A percentile compares a stretch with the other conserved stretches of the same genome.
Evolutionary conservation across 2,797 vertebrate genomes (phyloP).

Genomic region (Poecilia picta): DNA sequence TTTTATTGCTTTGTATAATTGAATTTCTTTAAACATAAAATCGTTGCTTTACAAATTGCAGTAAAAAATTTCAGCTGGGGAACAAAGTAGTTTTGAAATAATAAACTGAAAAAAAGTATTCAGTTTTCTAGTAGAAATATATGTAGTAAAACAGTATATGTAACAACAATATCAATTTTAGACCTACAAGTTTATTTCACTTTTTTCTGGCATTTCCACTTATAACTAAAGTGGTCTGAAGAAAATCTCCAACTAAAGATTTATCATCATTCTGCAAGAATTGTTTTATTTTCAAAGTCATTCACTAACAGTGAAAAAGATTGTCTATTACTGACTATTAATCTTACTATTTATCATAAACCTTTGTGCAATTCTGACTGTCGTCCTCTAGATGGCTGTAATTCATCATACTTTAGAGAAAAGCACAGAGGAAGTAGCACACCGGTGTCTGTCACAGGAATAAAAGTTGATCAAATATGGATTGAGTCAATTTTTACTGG

Average conservation of each 20-base stretch:
- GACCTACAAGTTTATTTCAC: not conserved
- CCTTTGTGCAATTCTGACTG: conserved; percentile 30
- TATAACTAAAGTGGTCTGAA: not conserved
- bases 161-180: not conserved
- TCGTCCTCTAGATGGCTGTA: conserved; percentile 70
- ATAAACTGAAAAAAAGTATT: not conserved
- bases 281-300: not conserved
- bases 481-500: not conserved
- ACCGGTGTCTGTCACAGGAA: not conserved
- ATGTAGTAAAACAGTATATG: not conserved
- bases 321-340: not conserved
- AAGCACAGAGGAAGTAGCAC: conserved; percentile 16
- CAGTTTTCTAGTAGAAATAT: not conserved
- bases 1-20: not conserved
- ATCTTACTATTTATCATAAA: not conserved
- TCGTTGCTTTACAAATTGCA: not conserved
- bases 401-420: conserved; percentile 20
- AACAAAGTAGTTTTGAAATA: not conserved
- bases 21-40: not conserved
- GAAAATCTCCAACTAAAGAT: not conserved
- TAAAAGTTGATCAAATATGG: conserved; percentile 11
- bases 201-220: not conserved
- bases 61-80: not conserved
- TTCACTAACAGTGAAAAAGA: not conserved
- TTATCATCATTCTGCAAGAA: not conserved